Evolutionary conservation across 1,140 invertebrate genomes (phyloP).

Genomic region (Drosophila ercepeae): DNA sequence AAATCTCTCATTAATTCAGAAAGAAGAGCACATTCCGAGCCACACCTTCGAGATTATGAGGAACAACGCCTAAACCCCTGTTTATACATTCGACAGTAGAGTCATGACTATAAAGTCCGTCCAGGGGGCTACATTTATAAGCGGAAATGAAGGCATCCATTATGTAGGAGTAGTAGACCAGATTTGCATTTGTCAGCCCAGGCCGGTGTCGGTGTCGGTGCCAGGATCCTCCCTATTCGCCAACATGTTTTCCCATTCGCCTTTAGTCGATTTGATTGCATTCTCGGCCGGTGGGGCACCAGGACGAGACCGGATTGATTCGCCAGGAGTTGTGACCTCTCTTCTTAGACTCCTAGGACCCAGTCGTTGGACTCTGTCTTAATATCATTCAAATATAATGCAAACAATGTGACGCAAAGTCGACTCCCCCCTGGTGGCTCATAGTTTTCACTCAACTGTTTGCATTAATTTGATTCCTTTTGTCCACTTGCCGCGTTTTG

Average conservation of each 20-base stretch:
- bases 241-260: too few species aligned
- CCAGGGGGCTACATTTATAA: constrained; percentile 1
- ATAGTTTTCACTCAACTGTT: constrained; percentile 58
- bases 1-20: too few species aligned
- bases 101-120: not conserved
- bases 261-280: too few species aligned
- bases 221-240: too few species aligned
- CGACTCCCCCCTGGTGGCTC: constrained; percentile 8
- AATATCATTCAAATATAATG: constrained; percentile 69
- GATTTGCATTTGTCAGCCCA: not conserved
- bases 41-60: too few species aligned
- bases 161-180: constrained; percentile 11
- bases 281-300: too few species aligned
- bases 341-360: not conserved
- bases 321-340: not conserved
- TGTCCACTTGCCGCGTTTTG: constrained; percentile 4
- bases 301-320: not conserved
- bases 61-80: not conserved
- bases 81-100: too few species aligned
- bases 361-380: not conserved
- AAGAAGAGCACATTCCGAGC: too few species aligned
- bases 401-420: constrained; percentile 52
- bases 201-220: not conserved
- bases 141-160: constrained; percentile 47
- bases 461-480: constrained; percentile 69